Conservation (phyloP, 2,113 vertebrate genomes). For the Varanus komodoensis region DNA sequence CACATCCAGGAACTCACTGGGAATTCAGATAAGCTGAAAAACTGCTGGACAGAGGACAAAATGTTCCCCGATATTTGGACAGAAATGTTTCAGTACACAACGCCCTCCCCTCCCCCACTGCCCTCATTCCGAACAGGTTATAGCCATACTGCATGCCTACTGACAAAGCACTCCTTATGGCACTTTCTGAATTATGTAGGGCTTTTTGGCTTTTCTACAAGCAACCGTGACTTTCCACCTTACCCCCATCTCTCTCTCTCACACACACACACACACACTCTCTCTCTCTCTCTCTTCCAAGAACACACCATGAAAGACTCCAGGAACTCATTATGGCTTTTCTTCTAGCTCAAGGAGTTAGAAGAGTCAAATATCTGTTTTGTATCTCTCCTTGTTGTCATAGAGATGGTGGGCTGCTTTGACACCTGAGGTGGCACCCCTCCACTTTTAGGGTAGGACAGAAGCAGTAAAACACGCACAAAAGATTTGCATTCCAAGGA, state of each 20-base stretch:
- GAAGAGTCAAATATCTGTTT: rapidly evolving
- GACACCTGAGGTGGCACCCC: background rate
- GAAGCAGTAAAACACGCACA: background rate
- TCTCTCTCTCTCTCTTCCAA: background rate
- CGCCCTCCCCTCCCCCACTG: constrained; percentile 47
- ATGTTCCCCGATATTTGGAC: constrained; percentile 28
- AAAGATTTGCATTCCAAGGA: background rate
- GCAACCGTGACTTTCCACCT: background rate
- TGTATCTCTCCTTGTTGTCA: background rate
- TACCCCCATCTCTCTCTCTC: background rate
- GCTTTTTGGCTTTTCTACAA: constrained; percentile 10
- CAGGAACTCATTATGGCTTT: rapidly evolving
- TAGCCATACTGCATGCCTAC: constrained; percentile 16
- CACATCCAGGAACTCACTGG: background rate
- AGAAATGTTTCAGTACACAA: constrained; percentile 27
- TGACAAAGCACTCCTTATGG: constrained; percentile 23
- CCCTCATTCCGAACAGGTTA: constrained; percentile 41
- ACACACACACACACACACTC: background rate
- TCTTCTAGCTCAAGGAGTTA: background rate
- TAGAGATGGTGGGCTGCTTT: background rate
- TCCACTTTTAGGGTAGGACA: background rate
- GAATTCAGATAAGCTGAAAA: constrained; percentile 14
- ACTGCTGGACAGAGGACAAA: constrained; percentile 41
- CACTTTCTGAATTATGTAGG: constrained; percentile 21
- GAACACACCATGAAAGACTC: rapidly evolving